Percentiles rank a stretch among this genome's conserved stretches.
phyloP scores from a whole-genome alignment of 2,888 invertebrate genomes.

The Pinctada fucata region DNA sequence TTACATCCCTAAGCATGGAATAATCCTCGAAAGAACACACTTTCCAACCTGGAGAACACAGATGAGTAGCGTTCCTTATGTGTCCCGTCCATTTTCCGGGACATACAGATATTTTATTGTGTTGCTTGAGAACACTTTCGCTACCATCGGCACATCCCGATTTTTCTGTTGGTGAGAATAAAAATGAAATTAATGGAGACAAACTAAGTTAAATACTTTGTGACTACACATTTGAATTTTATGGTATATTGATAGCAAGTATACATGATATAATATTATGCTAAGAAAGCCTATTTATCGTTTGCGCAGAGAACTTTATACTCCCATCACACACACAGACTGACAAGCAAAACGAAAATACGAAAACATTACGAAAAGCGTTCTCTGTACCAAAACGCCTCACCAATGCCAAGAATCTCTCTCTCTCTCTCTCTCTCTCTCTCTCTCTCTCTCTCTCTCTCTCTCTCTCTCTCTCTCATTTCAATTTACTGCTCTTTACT shows the following conservation, averaged over 20 bases:
- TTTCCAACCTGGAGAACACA: constrained; percentile 71
- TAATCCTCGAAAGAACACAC: constrained; percentile 68
- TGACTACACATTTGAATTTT: background rate
- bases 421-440: background rate
- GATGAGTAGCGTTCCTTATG: constrained; percentile 58
- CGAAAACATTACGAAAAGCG: too few relatives aligned
- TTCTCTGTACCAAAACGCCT: too few relatives aligned
- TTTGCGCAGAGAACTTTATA: too few relatives aligned
- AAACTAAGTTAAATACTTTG: background rate
- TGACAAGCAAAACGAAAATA: too few relatives aligned
- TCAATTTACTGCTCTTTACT: too few relatives aligned
- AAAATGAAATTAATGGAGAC: background rate
- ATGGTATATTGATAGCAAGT: too few relatives aligned
- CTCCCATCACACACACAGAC: too few relatives aligned
- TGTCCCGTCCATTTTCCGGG: constrained; percentile 70
- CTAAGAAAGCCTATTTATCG: too few relatives aligned
- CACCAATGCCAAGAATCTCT: background rate
- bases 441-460: background rate
- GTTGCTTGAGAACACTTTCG: constrained; percentile 39
- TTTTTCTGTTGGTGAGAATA: constrained; percentile 38
- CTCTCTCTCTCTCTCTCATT: background rate
- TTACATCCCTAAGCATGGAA: constrained; percentile 58
- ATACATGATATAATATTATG: too few relatives aligned
- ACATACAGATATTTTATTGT: constrained; percentile 65
- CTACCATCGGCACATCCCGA: constrained; percentile 65